phyloP scores from a whole-genome alignment of 2,113 vertebrate genomes.

The Mus musculus region GRCm39 chr15:18902501-18903000 shows the following conservation, averaged over 20 bases:
- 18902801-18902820: neutral
- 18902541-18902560: no score
- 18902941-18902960: neutral
- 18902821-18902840: neutral
- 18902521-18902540: fast-evolving
- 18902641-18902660: neutral
- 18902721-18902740: neutral
- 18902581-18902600: neutral
- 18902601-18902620: neutral
- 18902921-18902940: neutral
- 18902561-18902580: neutral
- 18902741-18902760: neutral
- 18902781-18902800: neutral
- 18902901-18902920: neutral
- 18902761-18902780: neutral
- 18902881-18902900: neutral
- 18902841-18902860: neutral
- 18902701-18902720: neutral
- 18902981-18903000: neutral
- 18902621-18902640: neutral
- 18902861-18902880: neutral
- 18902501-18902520: neutral
- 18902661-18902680: neutral
- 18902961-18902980: neutral
- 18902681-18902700: neutral